Conservation (phyloP, 2,888 invertebrate species). For the Hydropsyche betteni region DNA sequence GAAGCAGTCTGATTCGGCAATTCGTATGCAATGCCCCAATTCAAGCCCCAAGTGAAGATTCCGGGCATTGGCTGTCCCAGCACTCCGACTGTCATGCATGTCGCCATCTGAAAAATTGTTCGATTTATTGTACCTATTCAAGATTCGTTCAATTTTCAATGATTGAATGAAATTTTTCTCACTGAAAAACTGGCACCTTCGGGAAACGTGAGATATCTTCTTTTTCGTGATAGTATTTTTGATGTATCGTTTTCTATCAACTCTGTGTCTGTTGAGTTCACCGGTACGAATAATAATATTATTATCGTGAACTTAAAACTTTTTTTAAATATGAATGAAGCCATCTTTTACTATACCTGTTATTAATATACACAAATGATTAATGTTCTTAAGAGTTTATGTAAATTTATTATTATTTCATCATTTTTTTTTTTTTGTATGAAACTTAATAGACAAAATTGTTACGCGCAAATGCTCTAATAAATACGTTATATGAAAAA, state of each 20-base stretch:
- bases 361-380: too few species aligned
- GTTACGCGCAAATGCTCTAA: too few species aligned
- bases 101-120: constrained; percentile 60
- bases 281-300: background rate
- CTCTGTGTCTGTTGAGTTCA: background rate
- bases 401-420: too few species aligned
- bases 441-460: too few species aligned
- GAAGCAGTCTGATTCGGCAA: constrained; percentile 68
- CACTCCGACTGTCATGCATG: constrained; percentile 70
- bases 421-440: too few species aligned
- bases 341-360: too few species aligned
- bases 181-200: constrained; percentile 77
- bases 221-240: constrained; percentile 66
- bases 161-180: constrained; percentile 56
- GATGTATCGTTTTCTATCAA: constrained; percentile 52
- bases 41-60: constrained; percentile 71
- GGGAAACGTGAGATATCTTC: constrained; percentile 74
- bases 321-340: too few species aligned
- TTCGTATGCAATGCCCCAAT: constrained; percentile 76
- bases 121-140: background rate
- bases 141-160: constrained; percentile 2
- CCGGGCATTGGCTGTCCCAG: constrained; percentile 68
- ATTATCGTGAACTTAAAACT: too few species aligned
- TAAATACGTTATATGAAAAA: too few species aligned
- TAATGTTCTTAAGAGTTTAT: too few species aligned